These are phyloP conservation scores for Gobio occitaniae DNA, from an alignment of 2,797 vertebrate genomes.

Conservation along the genomic window DNA sequence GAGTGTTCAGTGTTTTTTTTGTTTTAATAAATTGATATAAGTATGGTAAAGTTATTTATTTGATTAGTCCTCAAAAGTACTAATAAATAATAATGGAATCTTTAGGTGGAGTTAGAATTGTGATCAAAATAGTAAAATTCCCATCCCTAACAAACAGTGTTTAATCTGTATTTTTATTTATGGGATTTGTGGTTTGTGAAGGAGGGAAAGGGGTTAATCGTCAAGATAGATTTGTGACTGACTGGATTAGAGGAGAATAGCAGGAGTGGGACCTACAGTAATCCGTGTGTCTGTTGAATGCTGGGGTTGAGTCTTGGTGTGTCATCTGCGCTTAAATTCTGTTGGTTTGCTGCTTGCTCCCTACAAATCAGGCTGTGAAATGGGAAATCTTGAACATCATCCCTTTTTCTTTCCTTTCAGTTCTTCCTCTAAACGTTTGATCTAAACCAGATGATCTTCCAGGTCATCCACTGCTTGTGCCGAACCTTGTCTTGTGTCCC, in stretches of 20 bases:
- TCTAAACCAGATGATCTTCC: neutral
- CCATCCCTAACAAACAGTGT: neutral
- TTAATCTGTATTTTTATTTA: conserved; percentile 67
- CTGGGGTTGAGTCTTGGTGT: conserved; percentile 27
- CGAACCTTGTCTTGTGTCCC: conserved; percentile 4
- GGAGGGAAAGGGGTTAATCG: conserved; percentile 72
- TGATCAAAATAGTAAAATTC: neutral
- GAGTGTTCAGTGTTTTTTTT: neutral
- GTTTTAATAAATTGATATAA: neutral
- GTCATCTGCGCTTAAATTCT: conserved; percentile 29
- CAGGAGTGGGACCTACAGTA: conserved; percentile 68
- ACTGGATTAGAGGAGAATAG: conserved; percentile 74
- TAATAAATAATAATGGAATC: neutral
- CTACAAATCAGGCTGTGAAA: neutral
- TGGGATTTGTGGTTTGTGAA: conserved; percentile 54
- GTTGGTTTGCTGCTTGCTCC: neutral
- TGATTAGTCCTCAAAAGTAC: neutral
- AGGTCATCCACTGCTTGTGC: neutral
- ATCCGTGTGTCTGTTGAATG: conserved; percentile 61
- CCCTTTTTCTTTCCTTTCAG: neutral
- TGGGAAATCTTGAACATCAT: neutral
- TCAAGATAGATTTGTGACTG: conserved; percentile 74
- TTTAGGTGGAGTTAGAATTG: neutral
- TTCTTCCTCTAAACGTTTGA: neutral
- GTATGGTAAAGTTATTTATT: neutral